These are phyloP conservation scores for Hylomyscus alleni DNA, from an alignment of 2,797 vertebrate species.

Conservation along the genomic window DNA sequence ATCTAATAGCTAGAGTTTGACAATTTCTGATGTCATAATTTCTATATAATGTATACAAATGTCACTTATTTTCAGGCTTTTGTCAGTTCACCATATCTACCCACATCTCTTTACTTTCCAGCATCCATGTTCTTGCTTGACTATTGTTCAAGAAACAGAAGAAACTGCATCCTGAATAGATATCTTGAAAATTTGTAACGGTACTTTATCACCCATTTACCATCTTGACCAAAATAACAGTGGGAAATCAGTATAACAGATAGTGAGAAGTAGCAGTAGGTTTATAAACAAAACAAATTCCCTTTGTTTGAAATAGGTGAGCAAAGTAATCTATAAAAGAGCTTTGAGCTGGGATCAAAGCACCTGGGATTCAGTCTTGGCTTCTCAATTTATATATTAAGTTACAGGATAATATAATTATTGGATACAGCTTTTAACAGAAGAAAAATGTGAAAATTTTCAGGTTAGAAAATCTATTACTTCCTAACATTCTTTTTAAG, in stretches of 20 bases:
- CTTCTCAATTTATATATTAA: background rate
- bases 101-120: background rate
- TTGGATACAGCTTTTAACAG: background rate
- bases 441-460: background rate
- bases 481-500: background rate
- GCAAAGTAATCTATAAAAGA: background rate
- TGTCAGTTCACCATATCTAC: background rate
- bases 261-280: conserved; percentile 12
- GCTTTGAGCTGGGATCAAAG: background rate
- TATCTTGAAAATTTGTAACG: conserved; percentile 62
- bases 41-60: conserved; percentile 19
- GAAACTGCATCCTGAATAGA: conserved; percentile 51
- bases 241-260: conserved; percentile 24
- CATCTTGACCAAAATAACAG: conserved; percentile 55
- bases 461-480: background rate
- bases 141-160: conserved; percentile 54
- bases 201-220: conserved; percentile 42
- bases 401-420: background rate
- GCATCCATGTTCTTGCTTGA: background rate
- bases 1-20: background rate
- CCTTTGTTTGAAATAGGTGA: conserved; percentile 35
- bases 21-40: background rate
- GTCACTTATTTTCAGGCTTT: background rate
- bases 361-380: background rate
- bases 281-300: conserved; percentile 43